These are phyloP conservation scores for Tetragonula clypearis DNA, from an alignment of 1,140 invertebrate genomes.

Conservation along the genomic window DNA sequence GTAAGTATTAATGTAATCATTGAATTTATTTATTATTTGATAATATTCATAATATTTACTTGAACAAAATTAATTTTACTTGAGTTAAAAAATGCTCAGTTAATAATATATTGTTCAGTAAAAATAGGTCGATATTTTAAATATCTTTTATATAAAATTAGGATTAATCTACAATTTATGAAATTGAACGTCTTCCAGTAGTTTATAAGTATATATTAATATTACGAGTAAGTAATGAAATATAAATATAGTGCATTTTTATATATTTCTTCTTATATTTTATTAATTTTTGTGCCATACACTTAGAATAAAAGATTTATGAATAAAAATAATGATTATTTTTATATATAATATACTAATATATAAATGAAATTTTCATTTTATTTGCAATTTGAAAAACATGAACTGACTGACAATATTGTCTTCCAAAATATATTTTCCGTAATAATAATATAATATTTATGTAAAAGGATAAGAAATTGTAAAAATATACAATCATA, in stretches of 20 bases:
- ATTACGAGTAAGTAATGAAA: background rate
- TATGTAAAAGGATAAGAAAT: slow-evolving; percentile 49
- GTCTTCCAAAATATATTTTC: slow-evolving; percentile 36
- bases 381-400: slow-evolving; percentile 6
- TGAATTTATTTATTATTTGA: no score
- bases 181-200: slow-evolving; percentile 33
- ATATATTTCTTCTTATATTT: slow-evolving; percentile 16
- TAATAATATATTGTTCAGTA: slow-evolving; percentile 31
- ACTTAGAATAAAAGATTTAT: no score
- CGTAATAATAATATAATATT: slow-evolving; percentile 2
- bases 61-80: no score
- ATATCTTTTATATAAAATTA: slow-evolving; percentile 14
- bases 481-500: slow-evolving; percentile 53
- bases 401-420: background rate
- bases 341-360: background rate
- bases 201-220: slow-evolving; percentile 12
- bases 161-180: slow-evolving; percentile 23
- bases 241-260: background rate
- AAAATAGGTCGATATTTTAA: background rate
- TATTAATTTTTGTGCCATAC: background rate
- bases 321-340: background rate
- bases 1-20: slow-evolving; percentile 6
- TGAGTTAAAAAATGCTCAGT: slow-evolving; percentile 19
- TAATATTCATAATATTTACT: no score
- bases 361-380: slow-evolving; percentile 17